phyloP scores from a whole-genome alignment of 2,113 vertebrate species.

The Larimichthys polyactis region DNA sequence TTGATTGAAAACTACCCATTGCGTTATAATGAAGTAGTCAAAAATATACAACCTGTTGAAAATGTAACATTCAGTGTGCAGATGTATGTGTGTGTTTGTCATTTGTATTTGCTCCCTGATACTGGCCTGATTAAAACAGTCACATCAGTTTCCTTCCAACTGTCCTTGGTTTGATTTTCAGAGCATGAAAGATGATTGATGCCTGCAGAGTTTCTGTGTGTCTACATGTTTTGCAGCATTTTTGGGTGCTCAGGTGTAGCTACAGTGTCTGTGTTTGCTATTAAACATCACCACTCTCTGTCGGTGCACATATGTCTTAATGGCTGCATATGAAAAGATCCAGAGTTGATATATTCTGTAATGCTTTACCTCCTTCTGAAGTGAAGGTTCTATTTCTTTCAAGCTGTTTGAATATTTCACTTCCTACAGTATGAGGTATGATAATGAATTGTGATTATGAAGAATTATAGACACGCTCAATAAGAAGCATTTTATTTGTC shows the following conservation, averaged over 20 bases:
- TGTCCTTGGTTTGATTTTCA: slow-evolving; percentile 13
- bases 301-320: slow-evolving; percentile 5
- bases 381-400: neutral
- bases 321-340: neutral
- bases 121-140: slow-evolving; percentile 15
- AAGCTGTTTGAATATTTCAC: slow-evolving; percentile 34
- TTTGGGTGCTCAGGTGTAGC: neutral
- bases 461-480: slow-evolving; percentile 19
- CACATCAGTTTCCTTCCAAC: neutral
- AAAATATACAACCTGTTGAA: neutral
- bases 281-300: slow-evolving; percentile 3
- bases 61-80: neutral
- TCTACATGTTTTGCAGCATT: neutral
- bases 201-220: neutral
- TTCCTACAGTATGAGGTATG: neutral
- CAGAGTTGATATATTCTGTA: slow-evolving; percentile 8
- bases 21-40: neutral
- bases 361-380: neutral
- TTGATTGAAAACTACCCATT: neutral
- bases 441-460: slow-evolving; percentile 39
- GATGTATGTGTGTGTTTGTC: neutral
- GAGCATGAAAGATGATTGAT: slow-evolving; percentile 13
- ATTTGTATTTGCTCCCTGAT: neutral
- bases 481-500: slow-evolving; percentile 33
- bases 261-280: neutral